Percentiles rank a stretch among this genome's conserved stretches.
Conservation (phyloP, 2,888 invertebrate species). For the Gonocerus acuteangulatus region DNA sequence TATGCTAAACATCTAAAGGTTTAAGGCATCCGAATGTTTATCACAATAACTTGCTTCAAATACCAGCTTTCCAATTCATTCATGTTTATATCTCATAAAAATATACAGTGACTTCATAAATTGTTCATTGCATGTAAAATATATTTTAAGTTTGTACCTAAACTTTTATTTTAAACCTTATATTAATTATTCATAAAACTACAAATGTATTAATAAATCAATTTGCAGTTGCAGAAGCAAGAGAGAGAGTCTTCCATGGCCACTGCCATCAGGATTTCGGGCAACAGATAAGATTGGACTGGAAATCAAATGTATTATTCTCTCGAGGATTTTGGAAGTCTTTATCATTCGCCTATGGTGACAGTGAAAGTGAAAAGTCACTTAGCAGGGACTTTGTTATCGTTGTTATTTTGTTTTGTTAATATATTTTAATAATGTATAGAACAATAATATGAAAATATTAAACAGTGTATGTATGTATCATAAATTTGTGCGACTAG, state of each 20-base stretch:
- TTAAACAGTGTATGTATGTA: neutral
- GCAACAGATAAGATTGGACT: neutral
- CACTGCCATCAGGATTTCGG: constrained; percentile 11
- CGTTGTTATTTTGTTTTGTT: neutral
- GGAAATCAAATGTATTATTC: neutral
- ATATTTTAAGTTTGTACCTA: no score
- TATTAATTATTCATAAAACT: no score
- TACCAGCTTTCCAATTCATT: no score
- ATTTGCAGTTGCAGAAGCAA: constrained; percentile 1
- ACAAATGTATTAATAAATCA: no score
- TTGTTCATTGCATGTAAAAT: no score
- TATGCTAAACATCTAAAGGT: no score
- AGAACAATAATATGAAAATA: neutral
- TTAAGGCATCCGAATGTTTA: no score
- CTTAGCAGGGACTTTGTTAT: neutral
- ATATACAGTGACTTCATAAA: no score
- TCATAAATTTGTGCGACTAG: no score
- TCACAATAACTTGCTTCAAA: no score
- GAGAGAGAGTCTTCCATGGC: constrained; percentile 8
- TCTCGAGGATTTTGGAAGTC: neutral
- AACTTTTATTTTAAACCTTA: no score
- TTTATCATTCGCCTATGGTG: neutral
- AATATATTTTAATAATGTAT: neutral
- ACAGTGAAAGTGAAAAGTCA: neutral
- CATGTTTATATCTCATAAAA: no score